These are phyloP conservation scores for Xestia xanthographa DNA, from an alignment of 2,888 invertebrate species.

Conservation along the genomic window DNA sequence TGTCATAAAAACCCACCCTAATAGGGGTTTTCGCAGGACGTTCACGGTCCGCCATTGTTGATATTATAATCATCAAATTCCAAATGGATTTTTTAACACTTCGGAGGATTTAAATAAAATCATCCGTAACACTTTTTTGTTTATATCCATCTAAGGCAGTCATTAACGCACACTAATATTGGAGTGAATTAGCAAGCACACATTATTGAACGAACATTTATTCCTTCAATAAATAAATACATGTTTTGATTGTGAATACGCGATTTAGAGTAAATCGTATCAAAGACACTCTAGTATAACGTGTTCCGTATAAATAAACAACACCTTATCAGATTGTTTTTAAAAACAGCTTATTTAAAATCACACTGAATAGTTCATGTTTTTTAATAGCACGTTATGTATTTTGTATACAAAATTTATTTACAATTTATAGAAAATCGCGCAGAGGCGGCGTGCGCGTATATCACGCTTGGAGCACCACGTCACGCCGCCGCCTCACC, in stretches of 20 bases:
- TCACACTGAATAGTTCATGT: conserved; percentile 71
- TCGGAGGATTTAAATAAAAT: conserved; percentile 72
- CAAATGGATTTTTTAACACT: conserved; percentile 75
- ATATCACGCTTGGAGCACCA: conserved; percentile 72
- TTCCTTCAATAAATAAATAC: conserved; percentile 64
- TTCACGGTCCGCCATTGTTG: conserved; percentile 90
- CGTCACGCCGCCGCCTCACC: conserved; percentile 88
- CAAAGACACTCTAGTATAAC: conserved; percentile 75
- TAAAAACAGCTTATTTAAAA: conserved; percentile 54
- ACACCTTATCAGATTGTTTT: conserved; percentile 61
- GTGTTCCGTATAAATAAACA: conserved; percentile 69
- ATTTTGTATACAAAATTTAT: conserved; percentile 83
- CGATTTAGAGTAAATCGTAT: conserved; percentile 79
- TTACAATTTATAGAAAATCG: conserved; percentile 85
- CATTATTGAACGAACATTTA: conserved; percentile 49
- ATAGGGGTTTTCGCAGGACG: conserved; percentile 93
- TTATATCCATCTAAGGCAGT: conserved; percentile 73
- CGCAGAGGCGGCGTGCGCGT: conserved; percentile 89
- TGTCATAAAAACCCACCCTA: conserved; percentile 99
- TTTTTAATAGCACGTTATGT: conserved; percentile 72
- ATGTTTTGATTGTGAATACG: conserved; percentile 61
- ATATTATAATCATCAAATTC: conserved; percentile 78
- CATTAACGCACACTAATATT: conserved; percentile 55
- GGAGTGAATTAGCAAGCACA: conserved; percentile 60
- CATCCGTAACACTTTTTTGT: conserved; percentile 75